A percentile compares a stretch with the other conserved stretches of the same genome.
Evolutionary conservation across 2,797 vertebrate species (phyloP).

Genomic region (Jordanella pulchra): DNA sequence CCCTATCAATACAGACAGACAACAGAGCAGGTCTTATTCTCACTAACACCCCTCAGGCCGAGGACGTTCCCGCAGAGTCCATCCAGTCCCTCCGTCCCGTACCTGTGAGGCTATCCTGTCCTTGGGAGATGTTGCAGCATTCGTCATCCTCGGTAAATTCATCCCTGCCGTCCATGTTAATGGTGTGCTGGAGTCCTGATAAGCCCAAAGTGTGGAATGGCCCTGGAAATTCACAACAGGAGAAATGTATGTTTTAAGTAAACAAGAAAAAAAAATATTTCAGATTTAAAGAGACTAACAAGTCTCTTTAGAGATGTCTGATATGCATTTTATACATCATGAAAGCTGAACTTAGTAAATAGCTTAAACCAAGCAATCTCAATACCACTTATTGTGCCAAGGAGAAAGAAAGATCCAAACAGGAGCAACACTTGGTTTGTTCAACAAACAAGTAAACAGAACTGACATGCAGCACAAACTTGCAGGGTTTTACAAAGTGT

Average conservation of each 20-base stretch:
- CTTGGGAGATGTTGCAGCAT: constrained; percentile 83
- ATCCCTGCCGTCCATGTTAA: constrained; percentile 83
- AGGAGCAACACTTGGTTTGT: neutral
- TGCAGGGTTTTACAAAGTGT: neutral
- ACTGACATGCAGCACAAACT: neutral
- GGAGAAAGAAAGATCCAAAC: too few species aligned
- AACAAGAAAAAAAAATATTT: neutral
- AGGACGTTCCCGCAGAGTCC: constrained; percentile 49
- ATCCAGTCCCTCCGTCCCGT: constrained; percentile 41
- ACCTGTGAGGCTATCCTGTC: constrained; percentile 84
- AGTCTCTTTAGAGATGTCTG: neutral
- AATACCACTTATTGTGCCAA: neutral
- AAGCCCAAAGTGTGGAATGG: constrained; percentile 82
- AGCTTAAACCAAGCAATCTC: neutral
- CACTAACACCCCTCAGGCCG: constrained; percentile 64
- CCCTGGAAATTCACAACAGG: constrained; percentile 64
- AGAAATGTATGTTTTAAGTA: neutral
- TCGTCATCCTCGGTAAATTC: constrained; percentile 81
- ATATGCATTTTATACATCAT: neutral
- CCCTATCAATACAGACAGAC: constrained; percentile 78
- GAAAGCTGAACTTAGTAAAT: neutral
- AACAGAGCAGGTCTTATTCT: constrained; percentile 74
- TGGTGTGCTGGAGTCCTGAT: constrained; percentile 78
- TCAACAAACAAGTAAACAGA: neutral
- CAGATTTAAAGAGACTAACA: neutral